Conservation (phyloP, 2,797 vertebrate species). For the Brachyalestes nurse region DNA sequence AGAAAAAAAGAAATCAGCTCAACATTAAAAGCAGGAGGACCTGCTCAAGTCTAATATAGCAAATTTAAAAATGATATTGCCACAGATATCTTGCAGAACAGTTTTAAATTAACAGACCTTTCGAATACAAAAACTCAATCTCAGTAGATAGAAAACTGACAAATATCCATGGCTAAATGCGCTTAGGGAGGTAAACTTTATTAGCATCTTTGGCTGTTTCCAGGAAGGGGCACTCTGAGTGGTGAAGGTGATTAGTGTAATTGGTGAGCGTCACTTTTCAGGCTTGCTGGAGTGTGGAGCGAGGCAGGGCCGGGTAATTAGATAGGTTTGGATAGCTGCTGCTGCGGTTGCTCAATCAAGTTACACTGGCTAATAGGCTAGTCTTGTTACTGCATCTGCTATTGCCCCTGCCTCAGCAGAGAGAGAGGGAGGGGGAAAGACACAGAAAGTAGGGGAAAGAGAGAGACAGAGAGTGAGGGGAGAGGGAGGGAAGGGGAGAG, state of each 20-base stretch:
- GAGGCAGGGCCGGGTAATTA: conserved; percentile 53
- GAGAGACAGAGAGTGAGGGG: conserved; percentile 17
- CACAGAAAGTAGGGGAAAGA: not conserved
- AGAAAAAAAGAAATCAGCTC: conserved; percentile 8
- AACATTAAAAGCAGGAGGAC: not conserved
- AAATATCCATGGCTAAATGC: conserved; percentile 9
- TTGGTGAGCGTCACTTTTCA: conserved; percentile 60
- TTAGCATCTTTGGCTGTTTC: conserved; percentile 60
- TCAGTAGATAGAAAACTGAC: not conserved
- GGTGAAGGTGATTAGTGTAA: conserved; percentile 65
- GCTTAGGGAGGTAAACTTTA: conserved; percentile 56
- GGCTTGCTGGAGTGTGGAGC: conserved; percentile 58
- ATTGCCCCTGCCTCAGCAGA: conserved; percentile 40
- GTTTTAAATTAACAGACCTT: not conserved
- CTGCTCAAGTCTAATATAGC: not conserved
- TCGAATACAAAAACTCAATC: not conserved
- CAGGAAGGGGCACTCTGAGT: conserved; percentile 64
- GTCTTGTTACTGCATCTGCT: conserved; percentile 52
- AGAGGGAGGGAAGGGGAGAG: conserved; percentile 31
- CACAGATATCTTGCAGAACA: not conserved
- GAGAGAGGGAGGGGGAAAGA: conserved; percentile 27
- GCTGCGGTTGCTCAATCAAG: conserved; percentile 69
- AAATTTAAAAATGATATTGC: not conserved
- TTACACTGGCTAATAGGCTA: conserved; percentile 65
- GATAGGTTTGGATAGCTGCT: conserved; percentile 63